These are phyloP conservation scores for Empidonax alnorum DNA, from an alignment of 2,113 vertebrate genomes.

Conservation along the genomic window DNA sequence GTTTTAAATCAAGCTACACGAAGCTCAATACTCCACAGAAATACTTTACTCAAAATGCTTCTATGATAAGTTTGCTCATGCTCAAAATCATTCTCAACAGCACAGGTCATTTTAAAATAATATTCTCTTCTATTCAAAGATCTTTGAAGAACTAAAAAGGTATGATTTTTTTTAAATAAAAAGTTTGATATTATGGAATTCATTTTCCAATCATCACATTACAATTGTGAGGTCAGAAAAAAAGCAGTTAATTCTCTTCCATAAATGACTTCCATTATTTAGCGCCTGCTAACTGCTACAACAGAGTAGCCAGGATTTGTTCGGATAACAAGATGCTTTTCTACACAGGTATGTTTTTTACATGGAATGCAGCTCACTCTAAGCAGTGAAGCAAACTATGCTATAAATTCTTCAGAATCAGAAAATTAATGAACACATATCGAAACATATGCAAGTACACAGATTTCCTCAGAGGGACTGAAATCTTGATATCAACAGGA, in stretches of 20 bases:
- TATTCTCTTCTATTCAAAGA: background rate
- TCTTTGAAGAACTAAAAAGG: background rate
- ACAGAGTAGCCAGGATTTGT: background rate
- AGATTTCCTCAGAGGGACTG: background rate
- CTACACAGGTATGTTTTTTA: background rate
- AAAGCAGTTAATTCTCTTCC: background rate
- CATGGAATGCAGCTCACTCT: background rate
- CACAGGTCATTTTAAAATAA: background rate
- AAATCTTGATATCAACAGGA: background rate
- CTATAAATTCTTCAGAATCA: background rate
- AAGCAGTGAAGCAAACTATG: background rate
- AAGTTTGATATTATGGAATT: background rate
- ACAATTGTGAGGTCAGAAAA: background rate
- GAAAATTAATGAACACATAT: background rate
- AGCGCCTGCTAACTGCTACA: background rate
- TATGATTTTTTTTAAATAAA: background rate
- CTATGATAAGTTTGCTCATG: fast-evolving
- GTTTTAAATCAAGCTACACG: background rate
- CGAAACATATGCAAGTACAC: background rate
- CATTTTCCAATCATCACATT: background rate
- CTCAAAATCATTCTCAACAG: background rate
- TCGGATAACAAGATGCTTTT: background rate
- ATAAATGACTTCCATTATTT: background rate
- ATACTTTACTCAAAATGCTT: background rate
- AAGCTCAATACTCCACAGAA: background rate